Evolutionary conservation across 2,113 vertebrate genomes (phyloP).

Genomic region (Holacanthus passer): DNA sequence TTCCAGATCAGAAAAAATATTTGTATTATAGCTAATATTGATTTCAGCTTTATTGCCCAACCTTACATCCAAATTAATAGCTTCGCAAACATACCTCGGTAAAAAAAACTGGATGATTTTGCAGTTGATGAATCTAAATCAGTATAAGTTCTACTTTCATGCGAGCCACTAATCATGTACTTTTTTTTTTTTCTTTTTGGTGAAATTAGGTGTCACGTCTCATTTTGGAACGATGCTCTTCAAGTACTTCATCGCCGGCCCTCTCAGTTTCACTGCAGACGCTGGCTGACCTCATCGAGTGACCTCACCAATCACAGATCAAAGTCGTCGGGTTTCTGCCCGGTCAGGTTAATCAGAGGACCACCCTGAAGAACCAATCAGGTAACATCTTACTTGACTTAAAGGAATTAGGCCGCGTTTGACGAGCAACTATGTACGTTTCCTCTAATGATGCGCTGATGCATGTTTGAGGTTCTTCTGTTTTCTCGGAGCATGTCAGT

Average conservation of each 20-base stretch:
- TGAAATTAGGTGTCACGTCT: constrained; percentile 67
- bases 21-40: not conserved
- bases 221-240: constrained; percentile 65
- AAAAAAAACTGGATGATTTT: not conserved
- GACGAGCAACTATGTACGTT: constrained; percentile 26
- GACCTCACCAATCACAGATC: constrained; percentile 76
- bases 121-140: constrained; percentile 45
- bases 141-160: constrained; percentile 23
- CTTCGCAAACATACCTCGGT: not conserved
- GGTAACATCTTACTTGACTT: constrained; percentile 66
- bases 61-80: not conserved
- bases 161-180: constrained; percentile 39
- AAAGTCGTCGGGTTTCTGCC: constrained; percentile 62
- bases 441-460: constrained; percentile 13
- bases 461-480: constrained; percentile 31
- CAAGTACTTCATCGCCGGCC: constrained; percentile 66
- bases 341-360: constrained; percentile 74
- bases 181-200: constrained; percentile 5
- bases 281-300: constrained; percentile 51
- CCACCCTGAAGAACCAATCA: constrained; percentile 76
- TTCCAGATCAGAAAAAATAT: not conserved
- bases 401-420: constrained; percentile 58
- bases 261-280: constrained; percentile 62
- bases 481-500: constrained; percentile 41
- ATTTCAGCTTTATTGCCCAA: not conserved